phyloP scores from a whole-genome alignment of 2,888 invertebrate species.

The Cenopis cana region DNA sequence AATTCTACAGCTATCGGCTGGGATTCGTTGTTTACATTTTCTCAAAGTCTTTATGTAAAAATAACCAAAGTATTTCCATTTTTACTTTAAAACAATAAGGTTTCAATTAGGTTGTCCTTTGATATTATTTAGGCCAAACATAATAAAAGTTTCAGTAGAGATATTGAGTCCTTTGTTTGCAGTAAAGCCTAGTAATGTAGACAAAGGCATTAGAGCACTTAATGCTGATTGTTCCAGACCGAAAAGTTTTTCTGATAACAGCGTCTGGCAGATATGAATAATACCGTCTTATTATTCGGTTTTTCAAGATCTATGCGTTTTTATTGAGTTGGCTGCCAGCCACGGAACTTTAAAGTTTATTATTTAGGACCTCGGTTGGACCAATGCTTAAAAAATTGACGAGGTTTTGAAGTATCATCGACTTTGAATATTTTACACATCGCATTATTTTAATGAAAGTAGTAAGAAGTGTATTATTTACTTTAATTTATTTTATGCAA shows the following conservation, averaged over 20 bases:
- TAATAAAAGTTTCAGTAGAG: constrained; percentile 7
- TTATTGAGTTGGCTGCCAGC: constrained; percentile 33
- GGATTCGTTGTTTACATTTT: background rate
- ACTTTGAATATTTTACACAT: background rate
- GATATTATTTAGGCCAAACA: constrained; percentile 2
- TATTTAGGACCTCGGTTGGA: constrained; percentile 25
- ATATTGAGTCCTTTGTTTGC: constrained; percentile 22
- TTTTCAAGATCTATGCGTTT: constrained; percentile 27
- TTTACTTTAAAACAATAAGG: background rate
- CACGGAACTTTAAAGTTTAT: constrained; percentile 37
- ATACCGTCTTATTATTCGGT: constrained; percentile 19
- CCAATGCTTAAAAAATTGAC: constrained; percentile 11
- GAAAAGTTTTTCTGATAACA: constrained; percentile 14
- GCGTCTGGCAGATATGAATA: constrained; percentile 12
- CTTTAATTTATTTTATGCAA: background rate
- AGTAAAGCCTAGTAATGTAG: constrained; percentile 22
- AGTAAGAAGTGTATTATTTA: background rate
- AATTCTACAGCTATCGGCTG: background rate
- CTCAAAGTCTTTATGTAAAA: background rate
- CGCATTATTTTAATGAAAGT: background rate
- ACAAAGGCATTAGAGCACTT: constrained; percentile 19
- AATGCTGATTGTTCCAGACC: constrained; percentile 8
- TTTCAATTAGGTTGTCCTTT: background rate
- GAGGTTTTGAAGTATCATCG: background rate
- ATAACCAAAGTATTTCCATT: background rate